These are phyloP conservation scores for Eilema caniola DNA, from an alignment of 2,888 invertebrate genomes.

Conservation along the genomic window DNA sequence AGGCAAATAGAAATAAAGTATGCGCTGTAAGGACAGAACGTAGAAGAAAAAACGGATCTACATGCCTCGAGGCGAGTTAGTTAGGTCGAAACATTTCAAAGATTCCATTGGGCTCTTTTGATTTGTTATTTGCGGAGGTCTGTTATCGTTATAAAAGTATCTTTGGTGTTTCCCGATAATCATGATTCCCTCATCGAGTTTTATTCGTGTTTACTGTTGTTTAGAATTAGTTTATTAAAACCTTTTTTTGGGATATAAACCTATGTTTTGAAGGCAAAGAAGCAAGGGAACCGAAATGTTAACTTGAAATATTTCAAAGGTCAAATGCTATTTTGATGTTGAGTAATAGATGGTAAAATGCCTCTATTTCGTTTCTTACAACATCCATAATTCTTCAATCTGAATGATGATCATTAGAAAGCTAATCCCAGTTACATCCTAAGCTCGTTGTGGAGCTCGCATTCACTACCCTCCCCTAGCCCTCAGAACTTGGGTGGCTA, in stretches of 20 bases:
- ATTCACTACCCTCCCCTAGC: too few relatives aligned
- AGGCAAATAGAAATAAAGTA: slow-evolving; percentile 86
- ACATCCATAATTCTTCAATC: too few relatives aligned
- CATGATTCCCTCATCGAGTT: slow-evolving; percentile 21
- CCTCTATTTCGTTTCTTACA: too few relatives aligned
- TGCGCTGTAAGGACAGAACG: slow-evolving; percentile 81
- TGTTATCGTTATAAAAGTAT: slow-evolving; percentile 24
- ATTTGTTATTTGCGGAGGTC: slow-evolving; percentile 33
- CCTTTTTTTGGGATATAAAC: not conserved
- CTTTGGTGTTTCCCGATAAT: slow-evolving; percentile 22
- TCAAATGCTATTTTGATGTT: too few relatives aligned
- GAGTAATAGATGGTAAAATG: too few relatives aligned
- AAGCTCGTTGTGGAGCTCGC: too few relatives aligned
- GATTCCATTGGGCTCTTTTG: slow-evolving; percentile 32
- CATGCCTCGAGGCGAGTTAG: slow-evolving; percentile 65
- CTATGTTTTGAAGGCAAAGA: not conserved
- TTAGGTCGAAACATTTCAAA: slow-evolving; percentile 47
- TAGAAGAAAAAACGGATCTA: slow-evolving; percentile 76
- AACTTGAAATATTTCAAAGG: not conserved
- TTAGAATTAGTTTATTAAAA: not conserved
- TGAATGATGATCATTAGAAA: too few relatives aligned
- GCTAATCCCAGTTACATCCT: too few relatives aligned
- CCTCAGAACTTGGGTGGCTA: too few relatives aligned
- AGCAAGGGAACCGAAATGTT: not conserved
- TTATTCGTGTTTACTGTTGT: slow-evolving; percentile 1